Base-by-base conservation (phyloP, 2,113 vertebrate genomes). In the Takifugu bimaculatus region DNA sequence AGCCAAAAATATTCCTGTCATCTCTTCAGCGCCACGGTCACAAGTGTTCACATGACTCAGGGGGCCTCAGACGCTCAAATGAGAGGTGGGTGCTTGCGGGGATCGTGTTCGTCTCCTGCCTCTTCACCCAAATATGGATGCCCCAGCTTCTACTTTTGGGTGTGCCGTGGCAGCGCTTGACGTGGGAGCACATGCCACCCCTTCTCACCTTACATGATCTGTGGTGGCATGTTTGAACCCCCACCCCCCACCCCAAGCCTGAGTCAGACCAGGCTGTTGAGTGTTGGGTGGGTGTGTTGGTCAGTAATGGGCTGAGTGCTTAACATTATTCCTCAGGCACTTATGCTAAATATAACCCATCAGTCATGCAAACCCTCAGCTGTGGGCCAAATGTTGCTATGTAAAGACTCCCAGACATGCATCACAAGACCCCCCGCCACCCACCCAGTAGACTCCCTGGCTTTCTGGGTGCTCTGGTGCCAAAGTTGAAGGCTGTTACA, bases 261-360 rank as follows among this genome's bases (percentile, higher is more conserved):
- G 68, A 76, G 49, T 70, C 67, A 64, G 66, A 3, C 60, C 5
- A 4, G 76, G 47, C 53, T 12, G 39, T 6, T 47, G 51, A 35
- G 58, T 11, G 60, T 51, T 2, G 13, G 35, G 75, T 63, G 68
- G 62, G 60, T 53, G 57, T 71, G 63, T 65, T 48, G 78, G 51
- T 65, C 60, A 63, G 66, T 58, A 78, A 72, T 63, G 70, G 68
- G 57, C 65, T 76, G 74, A 70, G 67, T 76, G 55, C 60, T 70
- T 25, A 32, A 75, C 78, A 71, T 85, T 68, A 15, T 70, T 70
- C 79, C 69, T 63, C 64, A 59, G 61, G 60, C 79, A 72, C 78
- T 75, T 67, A 28, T 57, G 58, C 85, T 88, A 89, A 85, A 90
- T 88, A 84, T 91, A 88, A 68, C 63, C 60, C 32, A 45, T 59